Base-by-base conservation (phyloP, 1,140 invertebrate genomes). In the Ostrea denselamellosa region DNA sequence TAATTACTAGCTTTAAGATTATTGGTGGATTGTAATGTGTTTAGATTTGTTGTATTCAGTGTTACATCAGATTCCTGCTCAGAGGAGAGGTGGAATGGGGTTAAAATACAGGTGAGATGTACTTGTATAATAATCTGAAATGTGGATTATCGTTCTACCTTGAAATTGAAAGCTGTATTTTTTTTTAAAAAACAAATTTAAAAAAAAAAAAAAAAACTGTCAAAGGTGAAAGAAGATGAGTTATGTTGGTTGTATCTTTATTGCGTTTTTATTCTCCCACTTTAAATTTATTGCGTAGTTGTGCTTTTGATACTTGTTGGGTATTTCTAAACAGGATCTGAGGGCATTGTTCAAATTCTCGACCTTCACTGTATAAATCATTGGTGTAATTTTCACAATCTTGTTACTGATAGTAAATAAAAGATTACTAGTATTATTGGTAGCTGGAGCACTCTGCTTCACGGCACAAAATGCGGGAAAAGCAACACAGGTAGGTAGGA, bases 31-130 rank as follows among this genome's bases (percentile, higher is more conserved):
- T 77, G 68, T 25, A 34, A 77, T 77, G 68, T 77, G 68, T 77
- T 77, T 77, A 77, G 68, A 77, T 77, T 12, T 77, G 68, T 14
- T 77, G 68, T 77, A 77, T 77, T 77, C 68, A 12, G 9, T 77
- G 25, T 28, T 77, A 34, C 22, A 77, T 77, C 68, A 77, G 28
- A 25, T 77, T 77, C 68, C 68, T 77, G 9, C 25, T 28, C 22
- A 77, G 25, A 34, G 68, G 68, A 25, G 68, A 34, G 25, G 28
- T 77, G 25, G 14, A 25, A 77, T 77, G 68, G 68, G 68, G 28
- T 28, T 77, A 14, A 77, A 77, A 77, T 9, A 77, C 68, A 77
- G 68, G 68, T 77, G 28, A 77, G 68, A 62, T n/a, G 2, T 7
- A 58, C 17, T 19, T 62, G 56, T 62, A 19, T n/a, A 17, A 19